These are phyloP conservation scores for Nephila pilipes DNA, from an alignment of 1,140 invertebrate species.

Conservation along the genomic window DNA sequence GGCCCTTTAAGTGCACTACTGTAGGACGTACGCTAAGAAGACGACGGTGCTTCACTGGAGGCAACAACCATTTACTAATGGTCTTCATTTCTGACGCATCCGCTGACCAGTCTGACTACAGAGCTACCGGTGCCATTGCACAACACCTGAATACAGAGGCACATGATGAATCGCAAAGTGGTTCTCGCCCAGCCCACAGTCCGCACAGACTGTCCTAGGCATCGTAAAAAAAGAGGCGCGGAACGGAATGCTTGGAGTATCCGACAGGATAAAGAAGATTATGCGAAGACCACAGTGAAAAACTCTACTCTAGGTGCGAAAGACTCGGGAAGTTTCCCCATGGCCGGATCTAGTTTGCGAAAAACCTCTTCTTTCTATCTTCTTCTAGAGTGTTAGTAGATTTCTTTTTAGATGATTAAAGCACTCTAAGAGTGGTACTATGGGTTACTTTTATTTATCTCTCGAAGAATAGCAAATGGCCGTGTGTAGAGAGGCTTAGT, in stretches of 20 bases:
- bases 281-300: not conserved
- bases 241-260: not conserved
- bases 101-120: slow-evolving; percentile 10
- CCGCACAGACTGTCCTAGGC: slow-evolving; percentile 19
- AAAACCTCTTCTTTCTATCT: not conserved
- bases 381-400: not conserved
- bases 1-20: slow-evolving; percentile 64
- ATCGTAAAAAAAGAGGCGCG: slow-evolving; percentile 19
- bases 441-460: not conserved
- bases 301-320: slow-evolving; percentile 18
- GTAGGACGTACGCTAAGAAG: slow-evolving; percentile 67
- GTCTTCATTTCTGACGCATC: slow-evolving; percentile 55
- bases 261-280: slow-evolving; percentile 6
- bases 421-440: not conserved
- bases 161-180: not conserved
- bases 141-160: slow-evolving; percentile 51
- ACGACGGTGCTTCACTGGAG: slow-evolving; percentile 72
- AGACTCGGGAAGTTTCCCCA: not conserved
- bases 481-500: not conserved
- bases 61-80: slow-evolving; percentile 69
- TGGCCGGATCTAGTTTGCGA: slow-evolving; percentile 29
- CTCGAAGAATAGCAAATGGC: not conserved
- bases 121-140: slow-evolving; percentile 72
- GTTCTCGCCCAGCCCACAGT: slow-evolving; percentile 14
- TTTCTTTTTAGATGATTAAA: not conserved